Evolutionary conservation across 2,888 invertebrate species (phyloP).

Genomic region (Rhimphoctona megacephalus): DNA sequence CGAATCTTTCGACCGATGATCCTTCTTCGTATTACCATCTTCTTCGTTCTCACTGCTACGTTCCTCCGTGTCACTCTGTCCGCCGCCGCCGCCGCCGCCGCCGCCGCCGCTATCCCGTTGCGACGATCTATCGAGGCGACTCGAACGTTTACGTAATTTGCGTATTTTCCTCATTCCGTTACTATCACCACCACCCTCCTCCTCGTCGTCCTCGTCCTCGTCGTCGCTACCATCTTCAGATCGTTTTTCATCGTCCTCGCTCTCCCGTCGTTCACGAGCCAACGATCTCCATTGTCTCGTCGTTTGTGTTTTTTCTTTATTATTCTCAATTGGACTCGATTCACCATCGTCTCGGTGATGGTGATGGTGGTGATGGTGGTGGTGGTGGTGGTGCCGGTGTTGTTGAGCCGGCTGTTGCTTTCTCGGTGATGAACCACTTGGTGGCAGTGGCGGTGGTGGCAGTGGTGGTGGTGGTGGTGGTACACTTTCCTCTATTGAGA

Average conservation of each 20-base stretch:
- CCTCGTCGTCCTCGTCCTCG: not conserved
- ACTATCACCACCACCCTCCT: not conserved
- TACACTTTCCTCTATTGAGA: slow-evolving; percentile 65
- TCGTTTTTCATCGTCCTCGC: slow-evolving; percentile 45
- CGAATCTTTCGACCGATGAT: slow-evolving; percentile 52
- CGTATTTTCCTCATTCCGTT: slow-evolving; percentile 35
- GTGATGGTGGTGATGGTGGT: not conserved
- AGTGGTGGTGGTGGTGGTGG: no score
- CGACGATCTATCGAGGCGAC: slow-evolving; percentile 41
- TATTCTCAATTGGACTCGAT: slow-evolving; percentile 5
- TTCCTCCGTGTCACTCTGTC: slow-evolving; percentile 49
- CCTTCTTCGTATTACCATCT: slow-evolving; percentile 33
- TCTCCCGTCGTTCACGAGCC: slow-evolving; percentile 22
- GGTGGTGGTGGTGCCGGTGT: no score
- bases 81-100: slow-evolving; percentile 42
- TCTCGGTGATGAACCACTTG: slow-evolving; percentile 64
- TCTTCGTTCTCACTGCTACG: slow-evolving; percentile 62
- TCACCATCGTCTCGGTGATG: not conserved
- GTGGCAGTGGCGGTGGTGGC: no score
- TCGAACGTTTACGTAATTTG: slow-evolving; percentile 51
- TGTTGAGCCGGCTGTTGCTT: slow-evolving; percentile 36
- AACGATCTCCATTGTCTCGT: slow-evolving; percentile 44
- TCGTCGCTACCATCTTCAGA: slow-evolving; percentile 31
- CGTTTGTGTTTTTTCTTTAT: slow-evolving; percentile 13
- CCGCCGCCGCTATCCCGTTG: slow-evolving; percentile 51